Base-by-base conservation (phyloP, 2,113 vertebrate species). In the Cathartes aura region DNA sequence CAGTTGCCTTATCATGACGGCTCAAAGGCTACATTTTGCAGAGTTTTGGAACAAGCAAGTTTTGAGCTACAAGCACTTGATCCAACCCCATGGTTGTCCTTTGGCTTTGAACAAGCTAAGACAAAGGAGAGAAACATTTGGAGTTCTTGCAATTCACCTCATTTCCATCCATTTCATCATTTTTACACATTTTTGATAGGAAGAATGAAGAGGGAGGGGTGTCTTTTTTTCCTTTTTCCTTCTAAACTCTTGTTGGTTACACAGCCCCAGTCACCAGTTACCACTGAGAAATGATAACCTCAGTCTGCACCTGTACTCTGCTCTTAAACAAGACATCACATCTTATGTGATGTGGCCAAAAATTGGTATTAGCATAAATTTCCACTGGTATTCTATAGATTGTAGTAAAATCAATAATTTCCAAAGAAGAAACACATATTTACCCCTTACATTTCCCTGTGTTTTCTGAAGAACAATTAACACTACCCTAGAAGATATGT, bases 391-490 rank as follows among this genome's bases (percentile, higher is more conserved):
- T 48, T 23, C 12, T 47, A 30, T 3, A 91, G 75, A 22, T 23
- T 56, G 36, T 34, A 70, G 40, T 47, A 82, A 91, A 96, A 70
- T 34, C 13, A 40, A 42, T 38, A 42, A 68, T 75, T 78, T 83
- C 7, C 34, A 67, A 67, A 79, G 81, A 47, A 81, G 48, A 53
- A 83, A 43, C 12, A 38, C 8, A 0, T 14, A 32, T 60, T 64
- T 82, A 55, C 22, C 59, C 75, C 48, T 72, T 24, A 11, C 34
- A 75, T 63, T 89, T 45, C 32, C 36, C 55, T 32, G 45, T 72
- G 17, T 85, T 94, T 94, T 70, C 55, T 82, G 76, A 97, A 96
- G 81, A 86, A 63, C 53, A 92, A 73, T 42, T 55, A n/a, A 12
- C 19, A 53, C 36, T 59, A 48, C 70, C 60, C 30, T 34, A 52